phyloP scores from a whole-genome alignment of 2,797 vertebrate species.

The Babyrousa celebensis region DNA sequence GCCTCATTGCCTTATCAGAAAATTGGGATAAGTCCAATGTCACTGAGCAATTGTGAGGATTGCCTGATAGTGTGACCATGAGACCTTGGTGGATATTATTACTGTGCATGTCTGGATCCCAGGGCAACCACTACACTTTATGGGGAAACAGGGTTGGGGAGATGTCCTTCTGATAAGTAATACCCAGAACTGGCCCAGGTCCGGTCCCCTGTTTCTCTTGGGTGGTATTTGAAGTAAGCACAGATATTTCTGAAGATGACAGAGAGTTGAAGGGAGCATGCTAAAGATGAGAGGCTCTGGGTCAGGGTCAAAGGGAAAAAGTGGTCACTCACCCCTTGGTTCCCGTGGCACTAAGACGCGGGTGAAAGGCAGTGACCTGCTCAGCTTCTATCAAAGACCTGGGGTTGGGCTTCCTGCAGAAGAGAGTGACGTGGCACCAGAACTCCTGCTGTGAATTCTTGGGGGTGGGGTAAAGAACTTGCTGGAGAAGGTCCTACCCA shows the following conservation, averaged over 20 bases:
- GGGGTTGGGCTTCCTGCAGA: background rate
- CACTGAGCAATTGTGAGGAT: background rate
- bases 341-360: background rate
- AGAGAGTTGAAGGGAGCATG: background rate
- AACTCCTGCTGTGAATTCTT: background rate
- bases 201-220: background rate
- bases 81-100: background rate
- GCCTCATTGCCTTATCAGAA: background rate
- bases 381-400: background rate
- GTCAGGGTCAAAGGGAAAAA: background rate
- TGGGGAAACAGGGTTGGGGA: background rate
- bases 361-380: background rate
- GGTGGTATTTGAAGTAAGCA: background rate
- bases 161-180: background rate
- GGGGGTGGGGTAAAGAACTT: background rate
- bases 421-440: rapidly evolving
- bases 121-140: background rate
- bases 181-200: background rate
- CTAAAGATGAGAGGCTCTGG: background rate
- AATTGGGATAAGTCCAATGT: background rate
- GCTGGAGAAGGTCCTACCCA: background rate
- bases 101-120: background rate
- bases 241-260: background rate
- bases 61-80: background rate
- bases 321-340: background rate